Percentiles rank a stretch among this genome's conserved stretches.
These are phyloP conservation scores for Cheilosia variabilis DNA, from an alignment of 2,888 invertebrate species.

Conservation along the genomic window DNA sequence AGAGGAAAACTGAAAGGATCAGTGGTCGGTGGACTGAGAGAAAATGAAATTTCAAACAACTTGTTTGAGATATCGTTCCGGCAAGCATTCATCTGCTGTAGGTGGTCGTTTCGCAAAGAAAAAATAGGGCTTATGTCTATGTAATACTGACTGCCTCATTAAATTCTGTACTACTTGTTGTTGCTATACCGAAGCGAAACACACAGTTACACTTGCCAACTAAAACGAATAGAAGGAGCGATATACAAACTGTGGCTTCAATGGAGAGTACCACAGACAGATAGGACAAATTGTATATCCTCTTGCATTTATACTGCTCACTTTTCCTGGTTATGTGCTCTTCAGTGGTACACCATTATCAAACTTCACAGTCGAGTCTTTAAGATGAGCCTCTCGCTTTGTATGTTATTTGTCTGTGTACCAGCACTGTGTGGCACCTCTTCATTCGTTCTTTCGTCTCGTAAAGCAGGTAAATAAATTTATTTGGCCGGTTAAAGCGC, in stretches of 20 bases:
- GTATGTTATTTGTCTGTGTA: not conserved
- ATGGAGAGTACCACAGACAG: not conserved
- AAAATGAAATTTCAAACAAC: too few species aligned
- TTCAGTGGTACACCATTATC: conserved; percentile 9
- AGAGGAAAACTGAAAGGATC: too few species aligned
- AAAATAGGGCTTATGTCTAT: too few species aligned
- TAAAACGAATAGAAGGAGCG: not conserved
- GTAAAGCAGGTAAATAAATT: conserved; percentile 6
- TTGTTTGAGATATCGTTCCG: too few species aligned
- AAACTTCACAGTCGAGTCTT: conserved; percentile 1
- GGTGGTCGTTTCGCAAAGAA: too few species aligned
- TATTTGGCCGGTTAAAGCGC: conserved; percentile 9
- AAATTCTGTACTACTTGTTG: too few species aligned
- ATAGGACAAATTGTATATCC: conserved; percentile 8
- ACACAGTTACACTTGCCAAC: not conserved
- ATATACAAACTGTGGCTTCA: not conserved
- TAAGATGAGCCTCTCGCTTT: conserved; percentile 3
- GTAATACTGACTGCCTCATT: too few species aligned
- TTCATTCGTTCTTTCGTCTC: conserved; percentile 12
- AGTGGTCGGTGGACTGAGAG: too few species aligned
- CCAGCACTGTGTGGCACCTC: not conserved
- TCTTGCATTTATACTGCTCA: conserved; percentile 8
- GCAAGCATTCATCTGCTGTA: too few species aligned
- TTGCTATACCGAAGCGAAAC: not conserved
- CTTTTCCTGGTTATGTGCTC: conserved; percentile 8